Evolutionary conservation across 2,888 invertebrate species (phyloP).

Genomic region (Flabesymbios commensalis): DNA sequence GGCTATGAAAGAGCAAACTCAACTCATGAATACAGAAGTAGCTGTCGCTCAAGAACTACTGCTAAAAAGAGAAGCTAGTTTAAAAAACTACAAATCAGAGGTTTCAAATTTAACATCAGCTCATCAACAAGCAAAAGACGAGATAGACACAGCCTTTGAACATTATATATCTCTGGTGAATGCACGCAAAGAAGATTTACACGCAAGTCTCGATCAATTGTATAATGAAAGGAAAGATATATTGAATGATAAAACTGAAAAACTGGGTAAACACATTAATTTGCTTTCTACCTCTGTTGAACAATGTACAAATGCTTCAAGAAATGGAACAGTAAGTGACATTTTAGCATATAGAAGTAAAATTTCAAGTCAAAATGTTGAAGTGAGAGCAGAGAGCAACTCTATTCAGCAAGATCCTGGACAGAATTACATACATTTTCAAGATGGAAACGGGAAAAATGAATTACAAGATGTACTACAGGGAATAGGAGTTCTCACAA

Average conservation of each 20-base stretch:
- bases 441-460: no score
- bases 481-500: no score
- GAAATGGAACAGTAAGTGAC: conserved; percentile 22
- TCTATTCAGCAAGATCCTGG: no score
- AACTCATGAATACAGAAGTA: background rate
- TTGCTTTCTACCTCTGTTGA: background rate
- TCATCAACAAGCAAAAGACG: background rate
- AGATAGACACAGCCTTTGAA: conserved; percentile 12
- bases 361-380: no score
- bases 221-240: background rate
- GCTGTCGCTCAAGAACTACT: conserved; percentile 5
- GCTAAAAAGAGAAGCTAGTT: background rate
- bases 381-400: no score
- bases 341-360: conserved; percentile 27
- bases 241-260: background rate
- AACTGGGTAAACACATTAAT: no score
- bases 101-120: background rate
- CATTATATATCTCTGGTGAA: background rate
- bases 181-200: background rate
- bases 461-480: no score
- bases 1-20: background rate
- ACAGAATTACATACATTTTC: no score
- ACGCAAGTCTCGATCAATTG: background rate
- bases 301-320: background rate
- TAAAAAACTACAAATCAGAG: background rate